Conservation (phyloP, 2,888 invertebrate species). For the Melangyna quadrimaculata region DNA sequence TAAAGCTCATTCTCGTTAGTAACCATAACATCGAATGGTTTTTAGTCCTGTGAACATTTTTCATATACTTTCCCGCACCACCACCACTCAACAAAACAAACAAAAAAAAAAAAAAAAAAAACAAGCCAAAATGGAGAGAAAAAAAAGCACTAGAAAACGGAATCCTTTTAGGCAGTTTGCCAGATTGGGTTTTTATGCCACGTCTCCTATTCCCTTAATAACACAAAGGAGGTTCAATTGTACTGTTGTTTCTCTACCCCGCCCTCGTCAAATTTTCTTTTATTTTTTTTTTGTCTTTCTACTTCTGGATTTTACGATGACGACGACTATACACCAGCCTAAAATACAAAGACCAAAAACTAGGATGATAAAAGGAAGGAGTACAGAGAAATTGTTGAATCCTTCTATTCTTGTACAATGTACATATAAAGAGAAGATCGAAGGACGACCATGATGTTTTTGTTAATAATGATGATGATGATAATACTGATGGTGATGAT, state of each 20-base stretch:
- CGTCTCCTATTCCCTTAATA: conserved; percentile 71
- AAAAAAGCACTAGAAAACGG: conserved; percentile 40
- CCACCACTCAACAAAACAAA: not conserved
- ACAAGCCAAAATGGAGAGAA: not conserved
- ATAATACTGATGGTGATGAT: conserved; percentile 31
- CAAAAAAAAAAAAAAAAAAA: not conserved
- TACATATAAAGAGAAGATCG: conserved; percentile 51
- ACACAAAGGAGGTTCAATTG: conserved; percentile 72
- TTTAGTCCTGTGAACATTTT: conserved; percentile 27
- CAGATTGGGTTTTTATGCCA: conserved; percentile 72
- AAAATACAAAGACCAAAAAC: conserved; percentile 24
- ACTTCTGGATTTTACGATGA: conserved; percentile 48
- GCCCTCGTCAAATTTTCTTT: conserved; percentile 53
- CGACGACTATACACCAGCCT: conserved; percentile 28
- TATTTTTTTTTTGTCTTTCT: conserved; percentile 32
- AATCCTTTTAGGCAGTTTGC: conserved; percentile 72
- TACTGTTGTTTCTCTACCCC: conserved; percentile 67
- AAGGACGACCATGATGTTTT: conserved; percentile 56
- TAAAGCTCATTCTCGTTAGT: conserved; percentile 20
- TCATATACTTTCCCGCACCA: not conserved
- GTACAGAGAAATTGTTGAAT: conserved; percentile 59
- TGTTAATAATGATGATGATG: conserved; percentile 37
- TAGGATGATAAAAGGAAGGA: conserved; percentile 13
- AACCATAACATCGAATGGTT: conserved; percentile 14
- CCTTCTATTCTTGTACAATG: no score